Evolutionary conservation across 2,113 vertebrate species (phyloP), one percentile per base, ranked within the genome.

Genomic region (Panthera uncia): DNA sequence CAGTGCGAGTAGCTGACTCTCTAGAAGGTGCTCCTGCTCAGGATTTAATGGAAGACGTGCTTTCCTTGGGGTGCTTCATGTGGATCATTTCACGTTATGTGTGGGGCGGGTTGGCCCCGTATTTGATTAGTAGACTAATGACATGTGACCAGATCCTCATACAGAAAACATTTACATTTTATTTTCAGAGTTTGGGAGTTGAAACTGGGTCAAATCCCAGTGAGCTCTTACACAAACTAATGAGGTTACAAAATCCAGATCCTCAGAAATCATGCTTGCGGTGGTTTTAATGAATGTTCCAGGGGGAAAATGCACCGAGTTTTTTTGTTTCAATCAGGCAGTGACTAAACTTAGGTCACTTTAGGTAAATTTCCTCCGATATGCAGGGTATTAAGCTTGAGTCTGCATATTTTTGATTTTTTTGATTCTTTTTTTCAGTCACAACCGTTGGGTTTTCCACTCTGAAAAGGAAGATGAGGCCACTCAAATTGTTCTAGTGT

Each of bases 131-230:
- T 48, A 84, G 91, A 79, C 68, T 85, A 89, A 95, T 89, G 95
- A 96, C 76, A 89, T 73, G 91, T 91, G 92, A 89, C 82, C 66
- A 92, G 45, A 93, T 96, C 81, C 68, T 98, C 68, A 71, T 69
- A 79, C 55, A 86, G 96, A 96, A 97, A 96, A 95, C 27, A 96
- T 96, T 96, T 91, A 89, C 88, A 63, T 96, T 96, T 98, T 97
- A 96, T 96, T 97, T 97, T 92, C 94, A 92, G 92, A 96, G 33
- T 89, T 85, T 76, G 85, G 55, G 78, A 83, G 89, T 91, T 91
- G 95, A 97, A 98, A 97, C 91, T 97, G 85, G 97, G 97, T 97
- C 97, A 97, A 83, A 98, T 97, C 94, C 80, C 97, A 97, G 97
- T 81, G 81, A 85, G 94, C 78, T 96, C 52, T 97, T 73, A 96